Percentiles rank a stretch among this genome's conserved stretches.
Conservation (phyloP, 2,113 vertebrate species). For the Percopsis transmontana region DNA sequence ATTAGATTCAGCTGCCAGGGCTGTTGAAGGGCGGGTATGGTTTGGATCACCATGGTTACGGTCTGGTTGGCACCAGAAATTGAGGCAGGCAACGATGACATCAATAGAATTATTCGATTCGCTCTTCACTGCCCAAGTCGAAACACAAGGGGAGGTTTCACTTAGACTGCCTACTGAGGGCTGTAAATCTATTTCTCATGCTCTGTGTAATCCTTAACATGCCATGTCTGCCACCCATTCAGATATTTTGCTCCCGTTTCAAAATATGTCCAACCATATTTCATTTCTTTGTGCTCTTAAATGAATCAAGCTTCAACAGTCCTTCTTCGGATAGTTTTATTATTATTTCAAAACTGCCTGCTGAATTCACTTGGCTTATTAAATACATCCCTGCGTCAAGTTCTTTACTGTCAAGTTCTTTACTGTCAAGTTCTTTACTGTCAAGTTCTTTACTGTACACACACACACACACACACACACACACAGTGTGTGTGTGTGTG, state of each 20-base stretch:
- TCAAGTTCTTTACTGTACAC: neutral
- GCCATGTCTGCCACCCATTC: slow-evolving; percentile 56
- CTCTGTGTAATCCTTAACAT: slow-evolving; percentile 43
- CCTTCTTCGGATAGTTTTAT: slow-evolving; percentile 19
- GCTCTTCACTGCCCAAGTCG: slow-evolving; percentile 13
- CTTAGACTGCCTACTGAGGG: slow-evolving; percentile 50
- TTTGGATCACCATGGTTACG: slow-evolving; percentile 12
- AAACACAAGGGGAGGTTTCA: slow-evolving; percentile 37
- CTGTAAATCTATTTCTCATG: slow-evolving; percentile 59
- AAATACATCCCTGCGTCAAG: slow-evolving; percentile 31
- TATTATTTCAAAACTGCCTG: slow-evolving; percentile 20
- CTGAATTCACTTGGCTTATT: slow-evolving; percentile 32
- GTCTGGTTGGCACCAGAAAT: slow-evolving; percentile 43
- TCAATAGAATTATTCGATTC: slow-evolving; percentile 40
- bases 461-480: no score
- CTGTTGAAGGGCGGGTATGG: slow-evolving; percentile 15
- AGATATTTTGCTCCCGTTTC: slow-evolving; percentile 54
- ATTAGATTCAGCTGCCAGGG: slow-evolving; percentile 49
- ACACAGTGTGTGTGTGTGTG: neutral
- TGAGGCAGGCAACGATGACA: slow-evolving; percentile 49
- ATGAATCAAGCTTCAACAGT: slow-evolving; percentile 34
- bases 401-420: neutral
- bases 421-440: neutral
- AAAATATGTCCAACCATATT: slow-evolving; percentile 37
- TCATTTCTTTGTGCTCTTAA: slow-evolving; percentile 53